Percentiles rank a stretch among this genome's conserved stretches.
Conservation (phyloP, 2,888 invertebrate genomes). For the Eudasyphora cyanicolor region DNA sequence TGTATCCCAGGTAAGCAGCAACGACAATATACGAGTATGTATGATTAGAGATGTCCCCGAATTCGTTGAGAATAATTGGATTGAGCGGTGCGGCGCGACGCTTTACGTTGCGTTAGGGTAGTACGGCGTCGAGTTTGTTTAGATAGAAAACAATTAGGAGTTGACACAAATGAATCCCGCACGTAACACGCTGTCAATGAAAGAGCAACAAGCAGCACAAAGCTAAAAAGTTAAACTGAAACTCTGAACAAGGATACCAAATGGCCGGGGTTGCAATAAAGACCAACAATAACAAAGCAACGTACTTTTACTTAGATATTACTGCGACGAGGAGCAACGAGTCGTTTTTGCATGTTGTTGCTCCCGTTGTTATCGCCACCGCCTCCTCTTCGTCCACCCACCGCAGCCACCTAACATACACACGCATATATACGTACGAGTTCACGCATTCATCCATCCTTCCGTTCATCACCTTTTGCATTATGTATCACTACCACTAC, state of each 20-base stretch:
- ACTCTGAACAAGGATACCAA: constrained; percentile 53
- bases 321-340: constrained; percentile 7
- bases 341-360: not conserved
- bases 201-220: constrained; percentile 61
- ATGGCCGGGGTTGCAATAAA: constrained; percentile 55
- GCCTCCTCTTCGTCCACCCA: not conserved
- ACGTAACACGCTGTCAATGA: constrained; percentile 54
- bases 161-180: constrained; percentile 39
- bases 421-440: too few species aligned
- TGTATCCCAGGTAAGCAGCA: not conserved
- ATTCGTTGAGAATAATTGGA: constrained; percentile 37
- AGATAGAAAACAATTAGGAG: constrained; percentile 35
- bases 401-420: too few species aligned
- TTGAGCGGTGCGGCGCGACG: constrained; percentile 52
- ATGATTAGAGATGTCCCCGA: not conserved
- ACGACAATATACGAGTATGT: not conserved
- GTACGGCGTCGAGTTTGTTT: constrained; percentile 13
- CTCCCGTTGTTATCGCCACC: not conserved
- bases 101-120: too few species aligned
- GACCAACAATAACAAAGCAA: constrained; percentile 29
- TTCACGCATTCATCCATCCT: not conserved
- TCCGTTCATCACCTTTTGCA: not conserved
- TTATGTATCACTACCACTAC: too few species aligned
- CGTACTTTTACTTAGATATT: constrained; percentile 28
- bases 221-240: constrained; percentile 67